Evolutionary conservation across 1,140 invertebrate genomes (phyloP), one percentile per base, ranked within the genome.

Genomic region (Arctopsyche grandis): DNA sequence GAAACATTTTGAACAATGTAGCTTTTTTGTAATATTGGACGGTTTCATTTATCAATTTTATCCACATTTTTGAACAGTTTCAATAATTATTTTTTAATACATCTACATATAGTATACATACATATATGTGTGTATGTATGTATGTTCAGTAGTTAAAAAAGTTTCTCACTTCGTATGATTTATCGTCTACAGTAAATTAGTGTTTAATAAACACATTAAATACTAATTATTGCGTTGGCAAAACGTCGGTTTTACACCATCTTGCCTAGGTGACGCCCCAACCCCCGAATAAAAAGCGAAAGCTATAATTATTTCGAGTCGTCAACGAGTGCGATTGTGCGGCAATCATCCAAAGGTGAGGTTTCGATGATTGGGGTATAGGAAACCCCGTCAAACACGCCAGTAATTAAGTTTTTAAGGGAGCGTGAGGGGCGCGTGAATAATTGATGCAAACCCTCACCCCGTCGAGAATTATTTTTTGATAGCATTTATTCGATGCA

Each of bases 351-450:
- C n/a, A 9, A 58, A 74, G 71, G 71, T 74, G 71, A 46, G 44
- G n/a, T 46, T 19, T 48, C 69, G 5, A 21, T 44, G 38, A 46
- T 46, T 71, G 43, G 69, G 38, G 69, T 19, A 46, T 48, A 71
- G 16, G 43, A 46, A 71, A 71, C 43, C 69, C 69, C 24, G 19
- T 21, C 60, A 3, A 26, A 66, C 60, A 12, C 52, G 76, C 16
- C 44, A 43, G 71, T 71, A 80, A 80, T 80, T 80, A 80, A 80
- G 79, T 77, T 76, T 76, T 80, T 77, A 75, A 70, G 78, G 79
- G 79, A 9, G 63, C 21, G 26, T n/a, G 44, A 71, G 16, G 16
- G 44, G 52, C 22, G 48, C 1, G 24, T 80, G 74, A 77, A 80
- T 80, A 80, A 80, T 80, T 73, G 75, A 80, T 69, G 16, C 58